phyloP scores from a whole-genome alignment of 2,113 vertebrate species.

The Pteronura brasiliensis region DNA sequence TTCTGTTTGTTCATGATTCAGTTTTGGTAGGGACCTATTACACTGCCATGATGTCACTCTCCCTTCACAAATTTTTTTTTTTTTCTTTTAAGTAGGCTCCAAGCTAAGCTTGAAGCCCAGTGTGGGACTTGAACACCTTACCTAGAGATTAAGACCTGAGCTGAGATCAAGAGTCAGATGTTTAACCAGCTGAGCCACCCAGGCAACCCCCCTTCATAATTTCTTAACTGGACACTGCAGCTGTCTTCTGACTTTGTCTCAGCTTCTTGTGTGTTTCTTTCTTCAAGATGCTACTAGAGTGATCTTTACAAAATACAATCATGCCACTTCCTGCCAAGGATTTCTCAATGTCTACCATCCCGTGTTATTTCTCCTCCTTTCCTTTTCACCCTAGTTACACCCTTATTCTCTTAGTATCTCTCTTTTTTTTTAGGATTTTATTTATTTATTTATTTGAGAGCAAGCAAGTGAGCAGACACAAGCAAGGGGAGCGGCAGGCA shows the following conservation, averaged over 20 bases:
- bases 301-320: background rate
- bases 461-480: no score
- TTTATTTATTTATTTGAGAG: background rate
- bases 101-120: no score
- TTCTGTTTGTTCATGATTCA: background rate
- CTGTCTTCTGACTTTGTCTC: background rate
- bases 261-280: background rate
- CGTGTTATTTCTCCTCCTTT: background rate
- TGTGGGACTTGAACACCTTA: background rate
- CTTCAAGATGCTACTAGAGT: background rate
- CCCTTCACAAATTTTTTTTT: background rate
- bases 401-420: background rate
- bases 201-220: background rate
- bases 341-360: background rate
- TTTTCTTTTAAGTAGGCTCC: background rate
- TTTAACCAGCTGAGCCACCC: background rate
- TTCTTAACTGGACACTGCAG: background rate
- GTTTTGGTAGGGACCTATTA: background rate
- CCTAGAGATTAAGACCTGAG: background rate
- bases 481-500: no score
- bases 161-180: background rate
- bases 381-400: background rate
- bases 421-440: background rate
- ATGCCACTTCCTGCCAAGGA: background rate
- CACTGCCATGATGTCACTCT: background rate